These are phyloP conservation scores for Eolophus roseicapilla DNA, from an alignment of 2,113 vertebrate species.

Conservation along the genomic window DNA sequence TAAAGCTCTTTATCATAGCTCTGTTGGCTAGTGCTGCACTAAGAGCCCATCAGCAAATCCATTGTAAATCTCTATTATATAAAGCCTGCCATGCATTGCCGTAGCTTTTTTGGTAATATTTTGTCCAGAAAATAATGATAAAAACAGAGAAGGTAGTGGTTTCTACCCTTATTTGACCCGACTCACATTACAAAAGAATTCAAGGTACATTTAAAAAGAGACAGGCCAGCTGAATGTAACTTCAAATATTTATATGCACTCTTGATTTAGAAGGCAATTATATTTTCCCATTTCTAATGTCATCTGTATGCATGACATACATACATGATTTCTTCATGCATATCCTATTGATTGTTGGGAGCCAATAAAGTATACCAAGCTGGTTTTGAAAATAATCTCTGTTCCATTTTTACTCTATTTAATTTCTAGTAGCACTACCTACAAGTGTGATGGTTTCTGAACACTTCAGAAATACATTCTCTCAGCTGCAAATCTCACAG, in stretches of 20 bases:
- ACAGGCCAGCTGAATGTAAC: neutral
- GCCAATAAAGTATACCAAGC: neutral
- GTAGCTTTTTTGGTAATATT: neutral
- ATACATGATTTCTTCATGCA: neutral
- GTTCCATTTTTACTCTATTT: neutral
- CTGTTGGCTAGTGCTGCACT: constrained; percentile 22
- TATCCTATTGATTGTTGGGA: neutral
- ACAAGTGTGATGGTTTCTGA: neutral
- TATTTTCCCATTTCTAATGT: neutral
- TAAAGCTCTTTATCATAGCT: constrained; percentile 66
- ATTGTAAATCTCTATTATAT: neutral
- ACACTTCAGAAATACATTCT: neutral
- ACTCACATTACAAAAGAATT: neutral
- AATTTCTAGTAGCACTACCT: neutral
- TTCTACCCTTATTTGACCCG: neutral
- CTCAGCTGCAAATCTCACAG: neutral
- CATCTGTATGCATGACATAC: neutral
- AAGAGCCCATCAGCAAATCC: constrained; percentile 40
- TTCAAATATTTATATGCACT: neutral
- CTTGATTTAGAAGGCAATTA: neutral
- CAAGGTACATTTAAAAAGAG: neutral
- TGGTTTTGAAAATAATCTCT: neutral
- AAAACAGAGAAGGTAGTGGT: neutral
- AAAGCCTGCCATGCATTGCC: neutral
- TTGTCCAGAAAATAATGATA: neutral